Percentiles rank a stretch among this genome's conserved stretches.
phyloP scores from a whole-genome alignment of 2,797 vertebrate genomes.

The Pipistrellus nathusii region DNA sequence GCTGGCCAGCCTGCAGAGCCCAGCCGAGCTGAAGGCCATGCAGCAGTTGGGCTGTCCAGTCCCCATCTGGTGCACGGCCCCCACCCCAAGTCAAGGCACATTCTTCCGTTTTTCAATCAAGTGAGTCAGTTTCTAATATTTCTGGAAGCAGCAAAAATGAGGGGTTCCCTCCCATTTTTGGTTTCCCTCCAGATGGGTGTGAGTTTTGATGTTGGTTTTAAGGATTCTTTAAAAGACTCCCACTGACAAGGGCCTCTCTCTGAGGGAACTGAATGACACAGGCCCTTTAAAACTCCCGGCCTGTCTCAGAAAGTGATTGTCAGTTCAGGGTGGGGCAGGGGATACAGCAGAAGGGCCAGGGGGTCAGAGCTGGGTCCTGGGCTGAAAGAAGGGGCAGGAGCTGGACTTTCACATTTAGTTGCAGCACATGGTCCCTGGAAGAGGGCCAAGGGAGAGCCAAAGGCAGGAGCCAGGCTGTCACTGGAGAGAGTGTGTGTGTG shows the following conservation, averaged over 20 bases:
- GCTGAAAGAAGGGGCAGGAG: not conserved
- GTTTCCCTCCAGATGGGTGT: slow-evolving; percentile 50
- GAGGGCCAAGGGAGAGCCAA: not conserved
- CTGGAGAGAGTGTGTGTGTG: not conserved
- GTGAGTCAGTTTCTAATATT: slow-evolving; percentile 59
- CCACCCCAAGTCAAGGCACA: slow-evolving; percentile 63
- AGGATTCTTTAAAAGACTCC: slow-evolving; percentile 30
- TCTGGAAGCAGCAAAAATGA: slow-evolving; percentile 73
- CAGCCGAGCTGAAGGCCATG: not conserved
- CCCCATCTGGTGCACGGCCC: not conserved
- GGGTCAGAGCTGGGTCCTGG: not conserved
- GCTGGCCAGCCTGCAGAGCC: not conserved
- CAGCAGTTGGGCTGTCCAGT: slow-evolving; percentile 34
- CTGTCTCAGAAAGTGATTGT: slow-evolving; percentile 64
- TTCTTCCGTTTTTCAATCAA: slow-evolving; percentile 40
- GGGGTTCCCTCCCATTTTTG: slow-evolving; percentile 56
- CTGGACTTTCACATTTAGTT: slow-evolving; percentile 59
- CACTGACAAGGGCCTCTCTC: slow-evolving; percentile 42
- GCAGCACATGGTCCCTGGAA: not conserved
- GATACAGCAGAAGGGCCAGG: not conserved
- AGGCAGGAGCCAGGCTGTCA: not conserved
- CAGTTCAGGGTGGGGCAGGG: not conserved
- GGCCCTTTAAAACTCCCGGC: slow-evolving; percentile 1
- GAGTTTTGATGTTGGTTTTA: slow-evolving; percentile 16
- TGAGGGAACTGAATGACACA: not conserved